A percentile compares a stretch with the other conserved stretches of the same genome.
Evolutionary conservation across 2,113 vertebrate species (phyloP).

Genomic region (Serinus canaria): DNA sequence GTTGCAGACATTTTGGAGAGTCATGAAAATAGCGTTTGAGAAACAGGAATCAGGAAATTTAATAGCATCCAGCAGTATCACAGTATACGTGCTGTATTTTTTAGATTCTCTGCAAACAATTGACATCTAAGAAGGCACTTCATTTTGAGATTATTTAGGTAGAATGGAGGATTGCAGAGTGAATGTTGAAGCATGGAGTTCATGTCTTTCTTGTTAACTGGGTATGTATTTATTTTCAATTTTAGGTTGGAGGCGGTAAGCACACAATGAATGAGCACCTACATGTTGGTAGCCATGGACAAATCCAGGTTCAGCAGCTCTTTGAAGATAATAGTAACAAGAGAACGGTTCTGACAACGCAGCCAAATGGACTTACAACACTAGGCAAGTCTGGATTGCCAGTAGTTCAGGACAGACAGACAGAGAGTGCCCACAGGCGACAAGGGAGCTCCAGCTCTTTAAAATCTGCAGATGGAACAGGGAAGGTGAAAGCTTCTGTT

Average conservation of each 20-base stretch:
- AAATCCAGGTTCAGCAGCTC: slow-evolving; percentile 89
- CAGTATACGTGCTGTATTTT: not conserved
- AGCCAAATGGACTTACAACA: slow-evolving; percentile 89
- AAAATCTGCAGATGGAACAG: slow-evolving; percentile 82
- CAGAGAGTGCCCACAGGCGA: slow-evolving; percentile 80
- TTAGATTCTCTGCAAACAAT: not conserved
- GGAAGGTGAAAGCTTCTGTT: slow-evolving; percentile 78
- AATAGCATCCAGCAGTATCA: not conserved
- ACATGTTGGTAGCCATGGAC: slow-evolving; percentile 80
- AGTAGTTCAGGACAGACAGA: slow-evolving; percentile 81
- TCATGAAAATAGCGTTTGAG: not conserved
- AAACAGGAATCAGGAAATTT: not conserved
- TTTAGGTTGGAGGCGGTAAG: slow-evolving; percentile 83
- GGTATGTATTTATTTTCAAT: slow-evolving; percentile 61
- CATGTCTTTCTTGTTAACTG: slow-evolving; percentile 37
- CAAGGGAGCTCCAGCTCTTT: slow-evolving; percentile 88
- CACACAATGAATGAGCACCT: slow-evolving; percentile 88
- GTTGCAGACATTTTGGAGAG: slow-evolving; percentile 24
- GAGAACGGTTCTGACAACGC: slow-evolving; percentile 87
- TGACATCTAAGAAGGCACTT: not conserved
- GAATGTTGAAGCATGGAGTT: not conserved
- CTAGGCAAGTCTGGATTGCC: slow-evolving; percentile 81
- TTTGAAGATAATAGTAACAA: slow-evolving; percentile 96
- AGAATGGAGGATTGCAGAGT: not conserved
- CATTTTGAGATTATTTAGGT: not conserved